phyloP scores from a whole-genome alignment of 2,113 vertebrate species.

The Leptobrachium ailaonicum region DNA sequence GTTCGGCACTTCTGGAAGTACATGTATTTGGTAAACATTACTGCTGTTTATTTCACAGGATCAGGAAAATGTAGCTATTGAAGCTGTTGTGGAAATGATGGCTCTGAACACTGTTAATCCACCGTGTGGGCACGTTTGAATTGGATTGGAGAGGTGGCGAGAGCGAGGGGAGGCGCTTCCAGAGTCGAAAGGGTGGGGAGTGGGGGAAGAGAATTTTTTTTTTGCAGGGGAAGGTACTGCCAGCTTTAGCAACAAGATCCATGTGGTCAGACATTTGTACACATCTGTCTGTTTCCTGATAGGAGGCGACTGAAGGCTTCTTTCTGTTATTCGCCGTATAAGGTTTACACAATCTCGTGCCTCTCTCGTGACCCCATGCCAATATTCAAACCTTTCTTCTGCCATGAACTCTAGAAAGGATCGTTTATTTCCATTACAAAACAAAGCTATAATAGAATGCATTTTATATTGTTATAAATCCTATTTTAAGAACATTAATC shows the following conservation, averaged over 20 bases:
- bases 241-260: conserved; percentile 60
- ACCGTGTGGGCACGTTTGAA: conserved; percentile 48
- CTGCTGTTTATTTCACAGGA: conserved; percentile 50
- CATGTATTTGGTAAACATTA: not conserved
- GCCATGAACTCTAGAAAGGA: not conserved
- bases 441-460: too few relatives aligned
- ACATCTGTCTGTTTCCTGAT: conserved; percentile 60
- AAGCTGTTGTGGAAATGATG: conserved; percentile 10
- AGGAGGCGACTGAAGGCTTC: conserved; percentile 53
- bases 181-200: conserved; percentile 52
- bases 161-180: conserved; percentile 42
- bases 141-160: conserved; percentile 41
- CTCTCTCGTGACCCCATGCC: not conserved
- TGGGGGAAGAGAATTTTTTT: too few relatives aligned
- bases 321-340: conserved; percentile 27
- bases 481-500: too few relatives aligned
- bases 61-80: conserved; percentile 51
- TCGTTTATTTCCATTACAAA: too few relatives aligned
- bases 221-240: conserved; percentile 46
- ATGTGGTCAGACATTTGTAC: conserved; percentile 58
- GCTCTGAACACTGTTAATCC: conserved; percentile 38
- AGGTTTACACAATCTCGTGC: conserved; percentile 17
- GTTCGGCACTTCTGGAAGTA: too few relatives aligned
- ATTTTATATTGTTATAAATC: too few relatives aligned
- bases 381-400: not conserved